A percentile compares a stretch with the other conserved stretches of the same genome.
These are phyloP conservation scores for Tuta absoluta DNA, from an alignment of 2,888 invertebrate genomes.

Conservation along the genomic window DNA sequence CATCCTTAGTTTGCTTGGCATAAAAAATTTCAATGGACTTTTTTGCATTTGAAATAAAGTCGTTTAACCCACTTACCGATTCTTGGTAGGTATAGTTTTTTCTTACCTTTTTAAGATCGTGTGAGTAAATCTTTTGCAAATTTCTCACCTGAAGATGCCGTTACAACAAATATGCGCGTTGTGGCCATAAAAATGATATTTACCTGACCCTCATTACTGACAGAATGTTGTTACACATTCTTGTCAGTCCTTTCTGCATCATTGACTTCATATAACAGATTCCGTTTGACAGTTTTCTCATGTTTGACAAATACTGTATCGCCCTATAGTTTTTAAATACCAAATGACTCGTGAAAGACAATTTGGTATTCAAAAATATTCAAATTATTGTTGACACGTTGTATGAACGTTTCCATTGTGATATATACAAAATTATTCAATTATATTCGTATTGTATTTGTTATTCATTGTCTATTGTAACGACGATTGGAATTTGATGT, in stretches of 20 bases:
- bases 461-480: conserved; percentile 21
- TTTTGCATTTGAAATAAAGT: too few species aligned
- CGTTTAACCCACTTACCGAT: too few species aligned
- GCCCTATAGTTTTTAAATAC: conserved; percentile 16
- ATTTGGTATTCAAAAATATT: conserved; percentile 18
- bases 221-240: background rate
- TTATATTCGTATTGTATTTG: conserved; percentile 14
- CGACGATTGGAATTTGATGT: conserved; percentile 12
- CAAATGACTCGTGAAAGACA: background rate
- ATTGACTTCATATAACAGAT: conserved; percentile 1
- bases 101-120: too few species aligned
- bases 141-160: background rate
- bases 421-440: conserved; percentile 20
- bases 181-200: background rate
- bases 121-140: background rate
- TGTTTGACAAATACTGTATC: conserved; percentile 13
- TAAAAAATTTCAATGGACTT: too few species aligned
- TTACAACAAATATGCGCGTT: background rate
- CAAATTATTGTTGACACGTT: conserved; percentile 19
- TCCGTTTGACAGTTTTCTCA: conserved; percentile 12
- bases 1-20: too few species aligned
- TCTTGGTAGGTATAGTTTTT: too few species aligned
- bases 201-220: background rate
- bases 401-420: conserved; percentile 2
- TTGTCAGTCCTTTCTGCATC: conserved; percentile 2